A percentile compares a stretch with the other conserved stretches of the same genome.
These are phyloP conservation scores for Gallinago nigripennis DNA, from an alignment of 2,797 vertebrate species.

Conservation along the genomic window DNA sequence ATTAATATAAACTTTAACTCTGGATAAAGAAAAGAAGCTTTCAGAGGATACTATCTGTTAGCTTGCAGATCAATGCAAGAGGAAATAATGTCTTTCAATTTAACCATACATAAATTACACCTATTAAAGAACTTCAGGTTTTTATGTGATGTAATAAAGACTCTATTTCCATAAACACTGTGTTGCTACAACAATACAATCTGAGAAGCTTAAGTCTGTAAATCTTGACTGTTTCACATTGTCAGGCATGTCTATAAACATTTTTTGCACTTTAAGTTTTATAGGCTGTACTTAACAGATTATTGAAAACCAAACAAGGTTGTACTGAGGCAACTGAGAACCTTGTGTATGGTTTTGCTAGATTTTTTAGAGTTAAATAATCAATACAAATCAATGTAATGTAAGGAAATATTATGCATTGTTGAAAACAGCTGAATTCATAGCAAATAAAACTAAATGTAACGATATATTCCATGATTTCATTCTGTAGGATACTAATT, in stretches of 20 bases:
- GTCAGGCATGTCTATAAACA: conserved; percentile 21
- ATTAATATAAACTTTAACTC: background rate
- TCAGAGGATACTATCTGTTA: background rate
- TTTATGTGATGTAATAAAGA: background rate
- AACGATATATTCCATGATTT: background rate
- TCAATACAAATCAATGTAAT: background rate
- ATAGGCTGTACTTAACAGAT: background rate
- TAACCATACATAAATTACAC: background rate
- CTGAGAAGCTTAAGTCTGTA: conserved; percentile 7
- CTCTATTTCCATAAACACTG: background rate
- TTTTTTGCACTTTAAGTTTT: conserved; percentile 31
- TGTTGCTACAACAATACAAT: background rate
- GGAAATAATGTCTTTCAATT: background rate
- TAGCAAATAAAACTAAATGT: background rate
- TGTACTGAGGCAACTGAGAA: background rate
- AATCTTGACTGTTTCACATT: conserved; percentile 19
- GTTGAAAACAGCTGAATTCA: background rate
- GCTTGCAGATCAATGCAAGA: background rate
- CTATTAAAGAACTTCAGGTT: conserved; percentile 12
- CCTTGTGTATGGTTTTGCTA: background rate
- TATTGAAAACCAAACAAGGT: conserved; percentile 24
- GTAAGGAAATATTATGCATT: background rate
- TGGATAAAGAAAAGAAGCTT: background rate
- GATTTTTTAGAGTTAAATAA: background rate
- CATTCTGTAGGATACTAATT: background rate